These are phyloP conservation scores for Trachymyrmex cornetzi DNA, from an alignment of 1,140 invertebrate species.

Conservation along the genomic window DNA sequence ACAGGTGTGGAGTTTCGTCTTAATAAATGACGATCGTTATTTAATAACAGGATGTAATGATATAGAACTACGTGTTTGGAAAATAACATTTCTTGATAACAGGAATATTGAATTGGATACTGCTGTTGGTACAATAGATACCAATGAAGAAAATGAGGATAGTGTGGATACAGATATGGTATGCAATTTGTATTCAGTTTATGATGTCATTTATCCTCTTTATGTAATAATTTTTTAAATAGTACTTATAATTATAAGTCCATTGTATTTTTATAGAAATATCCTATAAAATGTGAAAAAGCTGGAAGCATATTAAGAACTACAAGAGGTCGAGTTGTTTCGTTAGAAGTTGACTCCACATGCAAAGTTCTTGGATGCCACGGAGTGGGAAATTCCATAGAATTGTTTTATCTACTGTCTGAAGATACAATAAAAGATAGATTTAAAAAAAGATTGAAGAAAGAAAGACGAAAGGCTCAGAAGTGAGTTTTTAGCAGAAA, in stretches of 20 bases:
- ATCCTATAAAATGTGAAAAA: conserved; percentile 91
- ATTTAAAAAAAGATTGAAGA: conserved; percentile 92
- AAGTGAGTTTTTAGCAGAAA: conserved; percentile 84
- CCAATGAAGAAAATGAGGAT: conserved; percentile 89
- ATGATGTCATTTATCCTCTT: neutral
- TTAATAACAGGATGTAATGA: conserved; percentile 95
- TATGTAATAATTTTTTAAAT: conserved; percentile 30
- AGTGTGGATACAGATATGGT: conserved; percentile 88
- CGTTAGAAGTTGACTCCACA: conserved; percentile 89
- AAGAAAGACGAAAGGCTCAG: conserved; percentile 89
- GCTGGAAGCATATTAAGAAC: conserved; percentile 92
- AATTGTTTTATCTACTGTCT: conserved; percentile 93
- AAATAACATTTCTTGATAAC: conserved; percentile 84
- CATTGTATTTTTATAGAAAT: conserved; percentile 76
- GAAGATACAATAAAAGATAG: conserved; percentile 91
- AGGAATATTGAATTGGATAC: conserved; percentile 84
- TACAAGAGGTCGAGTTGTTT: conserved; percentile 91
- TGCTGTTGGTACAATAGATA: conserved; percentile 81
- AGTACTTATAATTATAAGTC: neutral
- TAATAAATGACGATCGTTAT: conserved; percentile 93
- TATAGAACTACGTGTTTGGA: conserved; percentile 94
- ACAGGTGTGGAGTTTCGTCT: conserved; percentile 94
- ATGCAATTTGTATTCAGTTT: conserved; percentile 58
- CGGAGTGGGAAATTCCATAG: conserved; percentile 93
- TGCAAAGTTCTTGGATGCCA: conserved; percentile 93